phyloP scores from a whole-genome alignment of 2,797 vertebrate genomes.

The Naso thynnoides region DNA sequence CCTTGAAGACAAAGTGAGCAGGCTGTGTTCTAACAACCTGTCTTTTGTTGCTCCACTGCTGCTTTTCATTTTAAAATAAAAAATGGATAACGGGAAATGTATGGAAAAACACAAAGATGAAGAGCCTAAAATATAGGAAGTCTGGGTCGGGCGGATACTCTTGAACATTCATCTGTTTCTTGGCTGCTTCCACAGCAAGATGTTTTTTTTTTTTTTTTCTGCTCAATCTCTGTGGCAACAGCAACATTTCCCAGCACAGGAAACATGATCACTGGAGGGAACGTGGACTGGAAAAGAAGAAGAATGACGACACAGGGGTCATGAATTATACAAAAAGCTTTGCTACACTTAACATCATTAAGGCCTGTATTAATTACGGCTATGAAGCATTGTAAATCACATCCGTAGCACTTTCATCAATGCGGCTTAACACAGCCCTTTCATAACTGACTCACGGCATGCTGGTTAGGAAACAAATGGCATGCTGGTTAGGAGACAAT shows the following conservation, averaged over 20 bases:
- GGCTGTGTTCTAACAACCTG: conserved; percentile 43
- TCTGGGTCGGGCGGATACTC: conserved; percentile 47
- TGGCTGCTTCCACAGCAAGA: conserved; percentile 60
- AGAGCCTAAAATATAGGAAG: conserved; percentile 48
- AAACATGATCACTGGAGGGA: conserved; percentile 65
- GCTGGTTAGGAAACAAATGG: conserved; percentile 62
- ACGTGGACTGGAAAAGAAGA: conserved; percentile 56
- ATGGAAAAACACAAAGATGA: conserved; percentile 52
- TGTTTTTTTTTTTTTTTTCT: conserved; percentile 59
- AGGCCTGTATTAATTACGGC: conserved; percentile 69
- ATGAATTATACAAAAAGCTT: conserved; percentile 73
- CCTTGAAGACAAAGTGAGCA: conserved; percentile 61
- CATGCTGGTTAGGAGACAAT: conserved; percentile 62
- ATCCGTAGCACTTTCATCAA: conserved; percentile 54
- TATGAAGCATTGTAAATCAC: conserved; percentile 70
- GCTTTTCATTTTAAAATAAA: conserved; percentile 36
- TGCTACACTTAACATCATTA: conserved; percentile 75
- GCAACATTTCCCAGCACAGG: conserved; percentile 67
- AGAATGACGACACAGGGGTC: conserved; percentile 63
- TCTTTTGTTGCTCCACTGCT: conserved; percentile 39
- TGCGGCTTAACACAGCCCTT: conserved; percentile 51
- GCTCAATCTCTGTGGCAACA: conserved; percentile 78
- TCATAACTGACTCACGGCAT: conserved; percentile 57
- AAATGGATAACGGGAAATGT: conserved; percentile 40
- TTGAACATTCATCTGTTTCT: conserved; percentile 68